Evolutionary conservation across 2,113 vertebrate genomes (phyloP).

Genomic region (Steatornis caripensis): DNA sequence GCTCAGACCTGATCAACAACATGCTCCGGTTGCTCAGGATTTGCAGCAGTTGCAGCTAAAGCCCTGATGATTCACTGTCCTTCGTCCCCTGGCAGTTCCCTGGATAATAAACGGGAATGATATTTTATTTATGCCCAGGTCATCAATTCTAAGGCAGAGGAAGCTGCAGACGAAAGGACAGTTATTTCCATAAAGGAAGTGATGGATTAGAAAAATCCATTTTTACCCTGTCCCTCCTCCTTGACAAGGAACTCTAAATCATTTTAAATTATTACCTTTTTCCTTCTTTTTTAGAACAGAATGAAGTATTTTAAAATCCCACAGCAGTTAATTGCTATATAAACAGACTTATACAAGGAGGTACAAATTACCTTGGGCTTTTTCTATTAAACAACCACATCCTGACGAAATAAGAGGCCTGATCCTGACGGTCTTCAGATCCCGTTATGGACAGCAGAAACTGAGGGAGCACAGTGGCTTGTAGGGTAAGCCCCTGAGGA

Average conservation of each 20-base stretch:
- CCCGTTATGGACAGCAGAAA: not conserved
- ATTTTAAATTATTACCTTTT: not conserved
- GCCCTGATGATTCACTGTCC: conserved; percentile 34
- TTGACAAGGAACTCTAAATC: conserved; percentile 4
- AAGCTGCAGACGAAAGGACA: not conserved
- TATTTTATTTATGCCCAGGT: conserved; percentile 26
- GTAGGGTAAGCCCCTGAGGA: not conserved
- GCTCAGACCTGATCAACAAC: not conserved
- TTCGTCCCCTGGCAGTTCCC: conserved; percentile 14
- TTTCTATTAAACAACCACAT: not conserved
- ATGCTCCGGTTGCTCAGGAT: not conserved
- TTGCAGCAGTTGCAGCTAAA: conserved; percentile 32
- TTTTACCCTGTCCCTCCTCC: not conserved
- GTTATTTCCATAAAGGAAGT: conserved; percentile 7
- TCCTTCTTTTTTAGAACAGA: not conserved
- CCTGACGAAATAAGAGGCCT: not conserved
- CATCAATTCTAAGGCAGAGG: conserved; percentile 45
- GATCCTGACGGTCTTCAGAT: not conserved
- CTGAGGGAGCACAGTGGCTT: not conserved
- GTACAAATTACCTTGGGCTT: not conserved
- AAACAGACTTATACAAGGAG: conserved; percentile 26
- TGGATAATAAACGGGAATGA: conserved; percentile 51
- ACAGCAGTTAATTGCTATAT: not conserved
- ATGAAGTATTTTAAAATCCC: not conserved
- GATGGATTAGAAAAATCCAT: conserved; percentile 37